Conservation (phyloP, 2,888 invertebrate genomes). For the Cryptophagus acutangulus region DNA sequence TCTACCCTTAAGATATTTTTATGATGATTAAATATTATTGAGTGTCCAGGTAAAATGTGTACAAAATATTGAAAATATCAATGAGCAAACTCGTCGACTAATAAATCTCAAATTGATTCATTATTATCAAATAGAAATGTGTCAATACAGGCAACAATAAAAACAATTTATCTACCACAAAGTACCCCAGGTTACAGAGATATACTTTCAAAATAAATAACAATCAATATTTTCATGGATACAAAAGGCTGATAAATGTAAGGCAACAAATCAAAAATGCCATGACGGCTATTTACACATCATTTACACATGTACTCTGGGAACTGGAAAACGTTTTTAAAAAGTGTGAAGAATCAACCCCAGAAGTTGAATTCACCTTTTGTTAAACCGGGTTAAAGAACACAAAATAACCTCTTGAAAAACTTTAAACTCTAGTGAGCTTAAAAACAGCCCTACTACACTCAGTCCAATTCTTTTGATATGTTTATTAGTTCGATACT, state of each 20-base stretch:
- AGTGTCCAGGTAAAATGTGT: no score
- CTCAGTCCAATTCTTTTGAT: slow-evolving; percentile 11
- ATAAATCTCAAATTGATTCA: slow-evolving; percentile 11
- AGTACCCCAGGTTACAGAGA: slow-evolving; percentile 8
- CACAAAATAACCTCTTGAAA: slow-evolving; percentile 36
- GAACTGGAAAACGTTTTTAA: slow-evolving; percentile 19
- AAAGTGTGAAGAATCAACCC: slow-evolving; percentile 41
- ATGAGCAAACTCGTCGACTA: no score
- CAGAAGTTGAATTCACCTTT: slow-evolving; percentile 26
- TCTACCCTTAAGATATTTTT: no score
- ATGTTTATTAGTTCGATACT: background rate
- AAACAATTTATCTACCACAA: slow-evolving; percentile 16
- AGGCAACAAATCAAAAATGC: slow-evolving; percentile 30
- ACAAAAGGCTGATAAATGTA: slow-evolving; percentile 29
- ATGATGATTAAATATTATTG: no score
- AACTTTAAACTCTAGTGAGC: slow-evolving; percentile 18
- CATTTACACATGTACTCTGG: slow-evolving; percentile 33
- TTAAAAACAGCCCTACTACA: slow-evolving; percentile 11
- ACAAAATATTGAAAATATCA: no score
- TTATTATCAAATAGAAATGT: slow-evolving; percentile 13
- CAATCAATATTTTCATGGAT: slow-evolving; percentile 28
- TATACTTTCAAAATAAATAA: slow-evolving; percentile 20
- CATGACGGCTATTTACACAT: slow-evolving; percentile 33
- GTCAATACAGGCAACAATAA: slow-evolving; percentile 15
- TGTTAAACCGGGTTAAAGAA: slow-evolving; percentile 27